These are phyloP conservation scores for Taenioides sp. DNA, from an alignment of 2,797 vertebrate species.

Conservation along the genomic window DNA sequence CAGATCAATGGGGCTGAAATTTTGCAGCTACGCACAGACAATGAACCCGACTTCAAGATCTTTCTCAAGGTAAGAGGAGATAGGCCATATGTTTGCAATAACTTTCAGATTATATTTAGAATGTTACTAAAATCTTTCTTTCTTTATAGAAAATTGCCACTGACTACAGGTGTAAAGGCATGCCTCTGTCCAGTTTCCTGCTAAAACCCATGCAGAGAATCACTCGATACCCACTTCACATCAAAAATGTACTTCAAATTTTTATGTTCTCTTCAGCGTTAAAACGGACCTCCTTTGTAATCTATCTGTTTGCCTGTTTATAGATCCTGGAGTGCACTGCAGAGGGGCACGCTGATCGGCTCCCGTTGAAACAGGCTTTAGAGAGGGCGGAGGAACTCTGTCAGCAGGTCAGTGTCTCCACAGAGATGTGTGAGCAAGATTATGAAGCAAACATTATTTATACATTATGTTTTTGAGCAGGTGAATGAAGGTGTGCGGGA, in stretches of 20 bases:
- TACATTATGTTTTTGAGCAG: slow-evolving; percentile 54
- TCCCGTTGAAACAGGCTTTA: slow-evolving; percentile 82
- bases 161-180: slow-evolving; percentile 95
- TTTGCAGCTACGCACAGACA: slow-evolving; percentile 89
- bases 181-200: slow-evolving; percentile 98
- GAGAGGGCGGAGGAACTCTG: slow-evolving; percentile 93
- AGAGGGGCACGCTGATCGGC: slow-evolving; percentile 83
- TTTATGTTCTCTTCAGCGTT: neutral
- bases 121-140: neutral
- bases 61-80: slow-evolving; percentile 84
- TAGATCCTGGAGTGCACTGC: slow-evolving; percentile 94
- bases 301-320: neutral
- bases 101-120: neutral
- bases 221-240: slow-evolving; percentile 95
- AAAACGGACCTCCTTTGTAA: neutral
- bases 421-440: neutral
- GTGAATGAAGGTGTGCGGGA: slow-evolving; percentile 96
- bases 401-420: slow-evolving; percentile 59
- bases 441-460: neutral
- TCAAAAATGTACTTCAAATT: slow-evolving; percentile 85
- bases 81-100: neutral
- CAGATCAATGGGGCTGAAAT: slow-evolving; percentile 91
- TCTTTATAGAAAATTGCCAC: slow-evolving; percentile 88
- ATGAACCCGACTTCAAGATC: slow-evolving; percentile 91
- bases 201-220: slow-evolving; percentile 99